Evolutionary conservation across 2,888 invertebrate genomes (phyloP).

Genomic region (Mycalesis mineus): DNA sequence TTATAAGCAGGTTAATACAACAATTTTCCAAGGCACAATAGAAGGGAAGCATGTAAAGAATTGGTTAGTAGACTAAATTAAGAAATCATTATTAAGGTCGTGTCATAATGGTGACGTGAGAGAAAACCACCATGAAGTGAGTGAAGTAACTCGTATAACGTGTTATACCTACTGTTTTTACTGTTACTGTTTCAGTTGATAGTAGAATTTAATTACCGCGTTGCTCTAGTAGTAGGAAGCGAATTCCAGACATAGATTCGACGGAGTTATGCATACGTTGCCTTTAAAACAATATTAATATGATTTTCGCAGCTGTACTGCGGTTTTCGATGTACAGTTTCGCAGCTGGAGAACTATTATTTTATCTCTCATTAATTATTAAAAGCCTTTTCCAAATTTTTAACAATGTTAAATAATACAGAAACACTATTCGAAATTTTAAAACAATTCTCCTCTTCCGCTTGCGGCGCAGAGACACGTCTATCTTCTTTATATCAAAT

Average conservation of each 20-base stretch:
- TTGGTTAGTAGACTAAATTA: not conserved
- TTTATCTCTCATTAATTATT: no score
- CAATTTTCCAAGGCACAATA: not conserved
- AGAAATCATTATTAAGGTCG: not conserved
- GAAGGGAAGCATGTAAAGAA: not conserved
- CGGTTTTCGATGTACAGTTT: no score
- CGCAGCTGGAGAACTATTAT: no score
- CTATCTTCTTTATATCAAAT: no score
- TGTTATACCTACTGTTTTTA: not conserved
- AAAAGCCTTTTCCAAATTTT: no score
- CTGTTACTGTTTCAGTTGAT: not conserved
- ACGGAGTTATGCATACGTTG: not conserved
- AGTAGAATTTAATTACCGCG: not conserved
- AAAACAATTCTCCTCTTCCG: no score
- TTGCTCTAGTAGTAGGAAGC: not conserved
- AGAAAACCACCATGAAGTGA: slow-evolving; percentile 2
- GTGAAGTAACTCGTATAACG: not conserved
- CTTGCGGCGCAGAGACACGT: no score
- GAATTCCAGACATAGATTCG: not conserved
- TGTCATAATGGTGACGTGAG: slow-evolving; percentile 3
- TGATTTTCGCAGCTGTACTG: no score
- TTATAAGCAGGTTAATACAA: no score
- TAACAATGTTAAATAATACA: no score
- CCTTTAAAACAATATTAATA: not conserved
- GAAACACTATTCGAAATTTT: no score